phyloP scores from a whole-genome alignment of 2,888 invertebrate species.

The Rhaphigaster nebulosa region DNA sequence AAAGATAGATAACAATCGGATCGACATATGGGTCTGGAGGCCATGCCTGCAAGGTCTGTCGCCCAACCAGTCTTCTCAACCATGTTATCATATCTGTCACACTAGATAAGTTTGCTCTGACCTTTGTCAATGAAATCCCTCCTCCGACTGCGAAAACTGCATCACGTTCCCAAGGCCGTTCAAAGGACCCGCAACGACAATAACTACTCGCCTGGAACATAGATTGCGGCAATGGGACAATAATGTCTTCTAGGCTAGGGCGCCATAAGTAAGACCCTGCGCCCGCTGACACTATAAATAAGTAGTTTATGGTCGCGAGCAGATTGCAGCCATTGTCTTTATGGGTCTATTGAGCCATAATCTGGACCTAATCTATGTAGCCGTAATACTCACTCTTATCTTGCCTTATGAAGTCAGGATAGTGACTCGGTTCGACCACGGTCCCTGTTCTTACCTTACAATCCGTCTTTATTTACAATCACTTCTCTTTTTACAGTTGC shows the following conservation, averaged over 20 bases:
- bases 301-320: not conserved
- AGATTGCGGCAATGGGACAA: not conserved
- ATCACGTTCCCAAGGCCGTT: not conserved
- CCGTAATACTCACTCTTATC: not conserved
- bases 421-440: not conserved
- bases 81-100: not conserved
- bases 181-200: not conserved
- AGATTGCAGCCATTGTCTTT: slow-evolving; percentile 33
- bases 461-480: not conserved
- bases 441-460: not conserved
- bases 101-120: not conserved
- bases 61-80: not conserved
- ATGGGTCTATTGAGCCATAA: slow-evolving; percentile 23
- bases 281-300: slow-evolving; percentile 25
- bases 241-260: slow-evolving; percentile 14
- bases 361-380: slow-evolving; percentile 3
- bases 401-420: not conserved
- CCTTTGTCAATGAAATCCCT: not conserved
- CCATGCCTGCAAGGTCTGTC: not conserved
- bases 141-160: not conserved
- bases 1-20: not conserved
- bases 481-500: slow-evolving; percentile 1
- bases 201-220: not conserved
- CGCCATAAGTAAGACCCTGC: slow-evolving; percentile 2
- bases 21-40: not conserved